Conservation (phyloP, 2,888 invertebrate genomes). For the Cryptocheilus praepositus region DNA sequence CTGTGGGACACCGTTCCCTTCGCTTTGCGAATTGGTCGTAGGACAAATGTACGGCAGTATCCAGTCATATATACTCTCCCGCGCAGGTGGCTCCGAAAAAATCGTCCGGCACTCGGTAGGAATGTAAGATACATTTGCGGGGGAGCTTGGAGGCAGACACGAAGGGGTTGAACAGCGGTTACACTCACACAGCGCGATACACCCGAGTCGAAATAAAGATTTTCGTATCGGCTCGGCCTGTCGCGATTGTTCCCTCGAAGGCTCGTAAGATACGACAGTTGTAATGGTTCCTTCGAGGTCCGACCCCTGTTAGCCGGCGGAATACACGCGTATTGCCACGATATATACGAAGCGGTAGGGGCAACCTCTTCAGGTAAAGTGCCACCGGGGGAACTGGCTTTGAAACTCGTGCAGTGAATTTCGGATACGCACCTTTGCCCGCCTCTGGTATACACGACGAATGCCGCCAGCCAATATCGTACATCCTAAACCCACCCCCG, state of each 20-base stretch:
- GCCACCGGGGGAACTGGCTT: conserved; percentile 39
- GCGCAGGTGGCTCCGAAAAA: too few relatives aligned
- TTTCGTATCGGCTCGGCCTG: background rate
- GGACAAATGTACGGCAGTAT: too few relatives aligned
- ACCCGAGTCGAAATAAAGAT: background rate
- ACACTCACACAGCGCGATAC: too few relatives aligned
- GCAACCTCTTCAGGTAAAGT: conserved; percentile 48
- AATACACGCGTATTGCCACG: conserved; percentile 18
- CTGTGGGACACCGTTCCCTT: too few relatives aligned
- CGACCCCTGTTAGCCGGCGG: background rate
- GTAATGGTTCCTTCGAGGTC: conserved; percentile 10
- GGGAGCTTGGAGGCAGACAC: too few relatives aligned
- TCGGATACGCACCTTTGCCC: conserved; percentile 23
- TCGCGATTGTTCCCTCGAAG: conserved; percentile 12
- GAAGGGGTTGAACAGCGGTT: too few relatives aligned
- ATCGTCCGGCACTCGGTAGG: too few relatives aligned
- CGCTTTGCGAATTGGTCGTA: too few relatives aligned
- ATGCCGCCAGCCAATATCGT: conserved; percentile 23
- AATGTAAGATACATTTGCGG: too few relatives aligned
- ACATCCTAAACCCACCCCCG: conserved; percentile 24
- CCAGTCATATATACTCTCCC: too few relatives aligned
- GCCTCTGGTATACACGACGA: background rate
- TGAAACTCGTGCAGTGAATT: conserved; percentile 50
- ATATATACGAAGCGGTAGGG: conserved; percentile 27
- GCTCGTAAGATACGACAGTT: conserved; percentile 5